These are phyloP conservation scores for Halcyon senegalensis DNA, from an alignment of 2,113 vertebrate genomes.

Conservation along the genomic window DNA sequence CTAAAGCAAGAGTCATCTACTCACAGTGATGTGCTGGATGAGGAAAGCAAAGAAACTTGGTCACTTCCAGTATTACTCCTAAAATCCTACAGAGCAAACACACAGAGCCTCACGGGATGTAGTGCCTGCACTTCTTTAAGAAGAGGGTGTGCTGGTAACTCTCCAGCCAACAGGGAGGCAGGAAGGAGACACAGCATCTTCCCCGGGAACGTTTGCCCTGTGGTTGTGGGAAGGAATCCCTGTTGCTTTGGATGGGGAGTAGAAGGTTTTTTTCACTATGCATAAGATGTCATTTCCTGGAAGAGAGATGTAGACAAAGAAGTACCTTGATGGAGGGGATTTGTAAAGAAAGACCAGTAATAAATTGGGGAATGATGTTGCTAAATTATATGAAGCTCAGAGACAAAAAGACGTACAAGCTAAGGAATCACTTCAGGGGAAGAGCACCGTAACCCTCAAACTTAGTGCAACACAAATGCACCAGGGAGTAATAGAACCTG, in stretches of 20 bases:
- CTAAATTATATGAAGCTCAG: background rate
- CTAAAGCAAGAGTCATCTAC: background rate
- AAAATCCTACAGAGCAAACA: background rate
- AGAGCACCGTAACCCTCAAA: background rate
- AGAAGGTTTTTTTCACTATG: background rate
- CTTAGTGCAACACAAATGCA: background rate
- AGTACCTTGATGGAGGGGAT: background rate
- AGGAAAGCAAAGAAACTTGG: background rate
- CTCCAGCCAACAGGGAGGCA: background rate
- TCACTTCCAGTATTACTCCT: background rate
- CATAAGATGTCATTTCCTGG: background rate
- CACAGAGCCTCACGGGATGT: background rate
- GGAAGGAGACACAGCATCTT: background rate
- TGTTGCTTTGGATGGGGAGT: background rate
- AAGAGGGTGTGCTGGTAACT: background rate
- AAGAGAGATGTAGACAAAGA: background rate
- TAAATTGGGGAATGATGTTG: background rate
- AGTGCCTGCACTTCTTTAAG: background rate
- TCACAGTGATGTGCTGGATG: background rate
- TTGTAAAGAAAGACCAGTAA: background rate
- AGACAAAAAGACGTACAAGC: background rate
- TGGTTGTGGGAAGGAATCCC: background rate
- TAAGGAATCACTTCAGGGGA: background rate
- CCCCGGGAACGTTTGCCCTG: background rate
- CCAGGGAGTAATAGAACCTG: background rate